Percentiles rank a stretch among this genome's conserved stretches.
Conservation (phyloP, 2,113 vertebrate genomes). For the Anseranas semipalmata region DNA sequence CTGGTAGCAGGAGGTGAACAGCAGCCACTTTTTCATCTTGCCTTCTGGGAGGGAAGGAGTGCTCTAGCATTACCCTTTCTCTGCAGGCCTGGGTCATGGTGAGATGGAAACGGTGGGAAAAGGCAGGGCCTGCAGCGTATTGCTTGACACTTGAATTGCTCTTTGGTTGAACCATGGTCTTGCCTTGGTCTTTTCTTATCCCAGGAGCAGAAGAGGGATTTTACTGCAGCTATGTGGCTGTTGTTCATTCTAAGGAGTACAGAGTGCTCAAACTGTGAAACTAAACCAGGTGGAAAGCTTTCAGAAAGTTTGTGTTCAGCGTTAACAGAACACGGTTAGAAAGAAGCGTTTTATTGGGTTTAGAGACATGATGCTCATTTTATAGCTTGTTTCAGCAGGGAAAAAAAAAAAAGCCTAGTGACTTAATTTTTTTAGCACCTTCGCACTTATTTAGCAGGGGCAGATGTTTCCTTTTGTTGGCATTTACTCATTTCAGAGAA, state of each 20-base stretch:
- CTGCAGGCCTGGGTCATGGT: background rate
- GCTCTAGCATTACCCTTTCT: background rate
- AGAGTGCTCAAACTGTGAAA: background rate
- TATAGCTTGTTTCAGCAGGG: background rate
- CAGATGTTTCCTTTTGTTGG: constrained; percentile 31
- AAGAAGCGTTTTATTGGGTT: background rate
- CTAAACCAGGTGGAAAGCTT: constrained; percentile 2
- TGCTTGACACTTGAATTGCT: background rate
- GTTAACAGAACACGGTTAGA: background rate
- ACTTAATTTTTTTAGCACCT: constrained; percentile 22
- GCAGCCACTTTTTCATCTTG: background rate
- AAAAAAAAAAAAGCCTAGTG: background rate
- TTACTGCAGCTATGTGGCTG: background rate
- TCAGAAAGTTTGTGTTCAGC: background rate
- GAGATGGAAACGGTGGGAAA: background rate
- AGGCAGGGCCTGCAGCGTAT: background rate
- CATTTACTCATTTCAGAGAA: constrained; percentile 29
- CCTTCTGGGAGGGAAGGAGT: background rate
- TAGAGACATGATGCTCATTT: background rate
- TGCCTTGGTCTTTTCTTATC: background rate
- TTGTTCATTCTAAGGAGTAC: background rate
- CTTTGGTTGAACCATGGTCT: background rate
- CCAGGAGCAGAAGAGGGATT: background rate
- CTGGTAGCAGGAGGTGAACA: background rate
- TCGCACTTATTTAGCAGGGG: background rate